Base-by-base conservation (phyloP, 2,888 invertebrate species). In the Macaria liturata region DNA sequence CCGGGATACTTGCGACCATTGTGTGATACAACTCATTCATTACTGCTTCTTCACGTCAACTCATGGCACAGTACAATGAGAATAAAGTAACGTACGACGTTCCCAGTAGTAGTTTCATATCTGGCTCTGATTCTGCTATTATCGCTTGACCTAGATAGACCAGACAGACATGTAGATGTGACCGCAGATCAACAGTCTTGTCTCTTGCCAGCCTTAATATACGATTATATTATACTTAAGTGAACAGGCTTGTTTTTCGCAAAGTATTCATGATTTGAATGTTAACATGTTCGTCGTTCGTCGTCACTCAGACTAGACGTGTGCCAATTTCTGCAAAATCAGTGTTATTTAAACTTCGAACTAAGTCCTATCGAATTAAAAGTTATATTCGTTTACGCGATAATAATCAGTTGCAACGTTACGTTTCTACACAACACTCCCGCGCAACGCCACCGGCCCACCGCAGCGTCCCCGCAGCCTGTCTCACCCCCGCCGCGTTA, bases 181-280 rank as follows among this genome's bases (percentile, higher is more conserved):
- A 75, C 74, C 71, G 66, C 73, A 70, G 56, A 20, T 20, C 20
- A 20, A 20, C 20, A 59, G 55, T 49, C 63, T 64, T 71, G 68
- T 58, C 72, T 44, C 53, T 62, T 61, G 71, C 70, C 71, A 61
- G 70, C 72, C 73, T 71, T 61, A 9, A 48, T 51, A 48, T 43
- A 48, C 48, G 49, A 58, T 51, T 59, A 62, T 62, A 55, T 59
- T 53, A 58, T 58, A n/a, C 50, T 57, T 50, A 57, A 59, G 37
- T 20, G 34, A 34, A 59, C 66, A 68, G 62, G 52, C 59, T 61
- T 57, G 55, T 61, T 66, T 66, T 58, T 60, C 64, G 53, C 37
- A 58, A 62, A 57, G 58, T 39, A 48, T 34, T 42, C 58, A 64
- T 54, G 59, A 54, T 43, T 53, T 30, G 69, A 69, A 74, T 74